Percentiles rank a stretch among this genome's conserved stretches.
Conservation (phyloP, 1,140 invertebrate species). For the Oedothorax gibbosus region DNA sequence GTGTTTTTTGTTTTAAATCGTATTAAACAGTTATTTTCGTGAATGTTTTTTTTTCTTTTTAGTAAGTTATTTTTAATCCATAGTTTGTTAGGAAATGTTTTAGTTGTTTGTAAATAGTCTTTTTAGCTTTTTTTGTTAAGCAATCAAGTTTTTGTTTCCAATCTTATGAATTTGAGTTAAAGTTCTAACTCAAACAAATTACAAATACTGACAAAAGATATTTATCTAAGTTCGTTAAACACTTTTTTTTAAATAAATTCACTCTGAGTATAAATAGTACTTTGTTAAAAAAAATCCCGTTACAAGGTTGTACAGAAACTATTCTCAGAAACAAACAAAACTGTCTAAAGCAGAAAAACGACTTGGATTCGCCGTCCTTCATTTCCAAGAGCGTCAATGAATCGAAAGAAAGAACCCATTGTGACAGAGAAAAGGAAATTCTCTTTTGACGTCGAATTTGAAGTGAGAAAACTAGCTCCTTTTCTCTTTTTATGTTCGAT, state of each 20-base stretch:
- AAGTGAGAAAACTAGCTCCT: background rate
- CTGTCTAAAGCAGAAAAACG: slow-evolving; percentile 11
- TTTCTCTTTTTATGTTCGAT: slow-evolving; percentile 1
- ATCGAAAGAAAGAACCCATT: background rate
- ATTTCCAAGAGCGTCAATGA: slow-evolving; percentile 14
- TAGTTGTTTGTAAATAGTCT: too few relatives aligned
- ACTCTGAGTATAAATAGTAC: too few relatives aligned
- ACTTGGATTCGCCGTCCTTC: slow-evolving; percentile 13
- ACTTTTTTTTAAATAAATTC: background rate
- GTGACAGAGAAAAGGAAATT: slow-evolving; percentile 9
- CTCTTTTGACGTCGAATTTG: slow-evolving; percentile 6
- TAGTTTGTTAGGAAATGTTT: too few relatives aligned
- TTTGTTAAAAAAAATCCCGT: too few relatives aligned
- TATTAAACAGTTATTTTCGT: too few relatives aligned
- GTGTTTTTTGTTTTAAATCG: too few relatives aligned
- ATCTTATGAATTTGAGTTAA: background rate
- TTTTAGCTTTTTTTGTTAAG: too few relatives aligned
- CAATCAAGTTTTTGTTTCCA: background rate
- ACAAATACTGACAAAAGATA: background rate
- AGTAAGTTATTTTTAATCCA: too few relatives aligned
- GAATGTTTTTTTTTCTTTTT: too few relatives aligned
- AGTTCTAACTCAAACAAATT: background rate
- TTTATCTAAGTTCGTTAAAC: background rate
- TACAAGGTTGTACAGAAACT: background rate
- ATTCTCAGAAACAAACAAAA: background rate